Percentiles rank a stretch among this genome's conserved stretches.
These are phyloP conservation scores for Gerosis bhagava DNA, from an alignment of 2,888 invertebrate species.

Conservation along the genomic window DNA sequence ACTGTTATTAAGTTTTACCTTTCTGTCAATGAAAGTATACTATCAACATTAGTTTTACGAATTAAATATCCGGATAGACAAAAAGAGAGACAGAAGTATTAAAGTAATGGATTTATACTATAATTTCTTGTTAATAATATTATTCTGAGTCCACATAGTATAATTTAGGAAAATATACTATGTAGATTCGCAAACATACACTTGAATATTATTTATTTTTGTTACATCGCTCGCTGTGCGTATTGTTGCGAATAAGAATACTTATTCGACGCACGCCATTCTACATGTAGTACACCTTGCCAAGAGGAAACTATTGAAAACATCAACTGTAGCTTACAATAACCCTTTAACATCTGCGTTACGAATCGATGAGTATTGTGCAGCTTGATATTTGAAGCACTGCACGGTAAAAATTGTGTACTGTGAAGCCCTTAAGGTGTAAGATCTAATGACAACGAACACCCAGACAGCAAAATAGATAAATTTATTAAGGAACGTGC, in stretches of 20 bases:
- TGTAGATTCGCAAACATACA: too few species aligned
- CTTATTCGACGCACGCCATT: constrained; percentile 51
- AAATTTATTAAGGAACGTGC: constrained; percentile 66
- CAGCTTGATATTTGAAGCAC: constrained; percentile 4
- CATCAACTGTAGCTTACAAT: constrained; percentile 57
- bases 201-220: too few species aligned
- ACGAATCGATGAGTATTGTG: constrained; percentile 36
- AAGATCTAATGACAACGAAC: constrained; percentile 13
- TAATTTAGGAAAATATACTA: too few species aligned
- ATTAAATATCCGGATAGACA: too few species aligned
- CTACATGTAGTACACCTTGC: constrained; percentile 62
- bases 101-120: too few species aligned
- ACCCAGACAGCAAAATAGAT: constrained; percentile 10
- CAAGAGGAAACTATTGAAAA: constrained; percentile 50
- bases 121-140: too few species aligned
- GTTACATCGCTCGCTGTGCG: too few species aligned
- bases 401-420: not conserved
- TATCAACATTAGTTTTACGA: too few species aligned
- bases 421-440: not conserved
- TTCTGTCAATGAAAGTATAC: too few species aligned
- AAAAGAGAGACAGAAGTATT: too few species aligned
- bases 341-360: constrained; percentile 71
- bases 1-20: too few species aligned
- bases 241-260: constrained; percentile 27
- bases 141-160: too few species aligned